Evolutionary conservation across 1,140 invertebrate species (phyloP).

Genomic region (Lepidotrigona ventralis): DNA sequence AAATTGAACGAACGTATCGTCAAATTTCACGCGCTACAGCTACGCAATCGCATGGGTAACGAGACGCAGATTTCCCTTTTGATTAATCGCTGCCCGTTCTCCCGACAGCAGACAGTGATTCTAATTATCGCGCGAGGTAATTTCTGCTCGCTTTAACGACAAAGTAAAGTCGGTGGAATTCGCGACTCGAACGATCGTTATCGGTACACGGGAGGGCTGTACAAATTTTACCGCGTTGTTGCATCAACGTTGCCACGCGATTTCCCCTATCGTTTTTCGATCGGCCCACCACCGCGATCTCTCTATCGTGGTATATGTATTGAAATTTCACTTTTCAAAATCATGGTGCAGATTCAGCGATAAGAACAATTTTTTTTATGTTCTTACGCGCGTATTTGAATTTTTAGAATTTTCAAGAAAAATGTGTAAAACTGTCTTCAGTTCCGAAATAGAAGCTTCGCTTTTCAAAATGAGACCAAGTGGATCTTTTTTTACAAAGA

Average conservation of each 20-base stretch:
- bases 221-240: background rate
- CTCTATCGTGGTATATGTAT: background rate
- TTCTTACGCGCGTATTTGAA: too few relatives aligned
- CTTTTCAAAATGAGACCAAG: too few relatives aligned
- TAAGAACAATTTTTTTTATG: too few relatives aligned
- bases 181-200: background rate
- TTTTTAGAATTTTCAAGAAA: too few relatives aligned
- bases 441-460: too few relatives aligned
- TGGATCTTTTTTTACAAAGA: too few relatives aligned
- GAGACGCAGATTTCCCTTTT: slow-evolving; percentile 34
- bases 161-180: background rate
- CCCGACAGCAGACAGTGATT: background rate
- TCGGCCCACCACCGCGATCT: too few relatives aligned
- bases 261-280: background rate
- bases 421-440: too few relatives aligned
- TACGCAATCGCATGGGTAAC: slow-evolving; percentile 8
- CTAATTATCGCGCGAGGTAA: slow-evolving; percentile 4
- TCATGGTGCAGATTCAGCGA: too few relatives aligned
- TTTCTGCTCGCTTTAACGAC: background rate
- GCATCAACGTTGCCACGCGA: background rate
- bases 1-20: background rate
- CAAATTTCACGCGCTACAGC: background rate
- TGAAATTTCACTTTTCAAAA: too few relatives aligned
- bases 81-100: slow-evolving; percentile 6
- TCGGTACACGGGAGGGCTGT: background rate